Evolutionary conservation across 2,888 invertebrate species (phyloP).

Genomic region (Leptinotarsa haldemani): DNA sequence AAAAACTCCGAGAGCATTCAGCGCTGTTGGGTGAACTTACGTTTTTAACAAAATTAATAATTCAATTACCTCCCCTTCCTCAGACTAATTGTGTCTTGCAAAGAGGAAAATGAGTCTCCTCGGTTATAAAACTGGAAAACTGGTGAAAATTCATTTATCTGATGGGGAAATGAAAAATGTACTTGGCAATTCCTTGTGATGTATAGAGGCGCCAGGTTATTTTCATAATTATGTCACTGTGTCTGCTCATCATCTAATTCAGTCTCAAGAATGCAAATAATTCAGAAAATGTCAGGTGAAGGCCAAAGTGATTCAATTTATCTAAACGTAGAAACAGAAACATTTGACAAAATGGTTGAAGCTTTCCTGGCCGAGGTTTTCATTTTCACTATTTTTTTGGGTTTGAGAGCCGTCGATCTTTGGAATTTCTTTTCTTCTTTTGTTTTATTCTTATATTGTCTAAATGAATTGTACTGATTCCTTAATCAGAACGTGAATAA

Average conservation of each 20-base stretch:
- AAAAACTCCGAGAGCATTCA: constrained; percentile 51
- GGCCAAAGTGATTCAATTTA: too few species aligned
- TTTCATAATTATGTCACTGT: background rate
- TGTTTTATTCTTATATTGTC: too few species aligned
- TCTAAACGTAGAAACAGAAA: too few species aligned
- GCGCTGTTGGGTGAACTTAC: constrained; percentile 50
- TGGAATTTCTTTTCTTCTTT: too few species aligned
- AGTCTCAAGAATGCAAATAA: background rate
- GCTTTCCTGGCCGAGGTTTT: too few species aligned
- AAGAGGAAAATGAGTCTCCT: constrained; percentile 15
- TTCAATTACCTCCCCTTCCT: constrained; percentile 49
- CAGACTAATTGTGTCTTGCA: constrained; percentile 30
- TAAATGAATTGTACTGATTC: too few species aligned
- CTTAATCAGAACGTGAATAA: too few species aligned
- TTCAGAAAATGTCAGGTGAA: background rate
- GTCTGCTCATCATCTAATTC: constrained; percentile 1
- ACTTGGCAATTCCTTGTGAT: constrained; percentile 7
- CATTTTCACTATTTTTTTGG: too few species aligned
- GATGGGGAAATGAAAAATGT: constrained; percentile 13
- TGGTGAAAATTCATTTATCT: constrained; percentile 6
- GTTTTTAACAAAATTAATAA: constrained; percentile 58
- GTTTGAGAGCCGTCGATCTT: too few species aligned
- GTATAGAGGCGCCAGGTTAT: background rate
- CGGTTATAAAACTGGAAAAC: constrained; percentile 6
- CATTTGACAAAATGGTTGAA: too few species aligned